A percentile compares a stretch with the other conserved stretches of the same genome.
Conservation (phyloP, 2,888 invertebrate species). For the Tridacna crocea region DNA sequence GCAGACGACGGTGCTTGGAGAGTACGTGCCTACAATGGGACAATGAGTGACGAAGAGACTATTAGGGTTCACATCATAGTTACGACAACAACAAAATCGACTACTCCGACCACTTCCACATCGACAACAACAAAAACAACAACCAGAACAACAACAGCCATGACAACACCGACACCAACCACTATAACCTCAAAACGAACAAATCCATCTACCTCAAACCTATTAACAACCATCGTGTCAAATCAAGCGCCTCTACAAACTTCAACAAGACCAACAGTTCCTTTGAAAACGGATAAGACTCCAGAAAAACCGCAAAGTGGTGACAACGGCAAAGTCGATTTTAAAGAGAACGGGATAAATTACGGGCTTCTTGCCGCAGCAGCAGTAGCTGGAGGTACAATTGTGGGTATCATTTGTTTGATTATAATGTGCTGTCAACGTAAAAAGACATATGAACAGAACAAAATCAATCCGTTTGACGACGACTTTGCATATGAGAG, state of each 20-base stretch:
- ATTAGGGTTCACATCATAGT: constrained; percentile 47
- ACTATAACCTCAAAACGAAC: constrained; percentile 26
- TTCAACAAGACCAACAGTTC: neutral
- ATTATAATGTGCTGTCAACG: constrained; percentile 54
- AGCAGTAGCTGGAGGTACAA: constrained; percentile 50
- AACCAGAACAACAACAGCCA: constrained; percentile 40
- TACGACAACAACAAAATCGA: constrained; percentile 52
- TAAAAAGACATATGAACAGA: constrained; percentile 47
- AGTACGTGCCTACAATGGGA: constrained; percentile 50
- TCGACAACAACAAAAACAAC: constrained; percentile 45
- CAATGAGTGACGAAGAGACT: constrained; percentile 46
- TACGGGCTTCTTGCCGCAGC: constrained; percentile 55
- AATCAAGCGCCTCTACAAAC: neutral
- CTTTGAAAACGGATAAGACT: neutral
- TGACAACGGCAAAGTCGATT: constrained; percentile 25
- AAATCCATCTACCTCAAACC: constrained; percentile 5
- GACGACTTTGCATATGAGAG: constrained; percentile 34
- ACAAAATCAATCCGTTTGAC: constrained; percentile 50
- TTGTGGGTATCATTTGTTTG: constrained; percentile 51
- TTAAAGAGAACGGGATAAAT: constrained; percentile 41
- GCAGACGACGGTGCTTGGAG: constrained; percentile 60
- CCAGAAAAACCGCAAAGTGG: constrained; percentile 2
- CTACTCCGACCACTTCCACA: constrained; percentile 50
- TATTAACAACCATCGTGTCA: neutral
- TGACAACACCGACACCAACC: constrained; percentile 27